phyloP scores from a whole-genome alignment of 2,797 vertebrate genomes.

The Lophius americanus region DNA sequence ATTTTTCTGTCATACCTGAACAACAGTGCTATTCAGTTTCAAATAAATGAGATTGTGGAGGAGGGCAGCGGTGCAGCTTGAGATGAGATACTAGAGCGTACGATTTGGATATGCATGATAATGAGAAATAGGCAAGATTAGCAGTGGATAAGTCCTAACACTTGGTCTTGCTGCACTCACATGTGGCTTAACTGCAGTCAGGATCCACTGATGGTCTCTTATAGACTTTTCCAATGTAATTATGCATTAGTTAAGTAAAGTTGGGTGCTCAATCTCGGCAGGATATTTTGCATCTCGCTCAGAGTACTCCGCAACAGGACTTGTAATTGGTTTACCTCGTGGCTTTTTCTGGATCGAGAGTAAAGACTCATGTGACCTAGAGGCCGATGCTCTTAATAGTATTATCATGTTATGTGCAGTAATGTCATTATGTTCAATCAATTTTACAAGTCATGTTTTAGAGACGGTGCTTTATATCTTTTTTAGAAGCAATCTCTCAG shows the following conservation, averaged over 20 bases:
- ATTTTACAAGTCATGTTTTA: not conserved
- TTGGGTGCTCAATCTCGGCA: not conserved
- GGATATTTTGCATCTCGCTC: not conserved
- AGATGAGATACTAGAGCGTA: slow-evolving; percentile 12
- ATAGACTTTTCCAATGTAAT: slow-evolving; percentile 10
- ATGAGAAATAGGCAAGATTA: slow-evolving; percentile 24
- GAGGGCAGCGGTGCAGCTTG: slow-evolving; percentile 4
- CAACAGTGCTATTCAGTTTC: slow-evolving; percentile 3
- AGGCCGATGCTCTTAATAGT: not conserved
- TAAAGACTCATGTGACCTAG: not conserved
- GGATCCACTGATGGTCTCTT: slow-evolving; percentile 2
- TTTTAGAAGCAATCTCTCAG: not conserved
- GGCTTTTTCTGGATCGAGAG: slow-evolving; percentile 8
- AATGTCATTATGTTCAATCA: not conserved
- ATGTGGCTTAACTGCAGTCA: slow-evolving; percentile 18
- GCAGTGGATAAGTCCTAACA: slow-evolving; percentile 35
- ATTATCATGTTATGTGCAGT: slow-evolving; percentile 1
- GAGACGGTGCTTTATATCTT: not conserved
- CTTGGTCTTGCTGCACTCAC: slow-evolving; percentile 17
- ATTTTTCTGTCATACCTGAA: not conserved
- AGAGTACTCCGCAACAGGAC: not conserved
- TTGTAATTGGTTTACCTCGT: not conserved
- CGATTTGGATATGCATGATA: slow-evolving; percentile 33
- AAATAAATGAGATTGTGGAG: slow-evolving; percentile 9
- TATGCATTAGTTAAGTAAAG: slow-evolving; percentile 28